A percentile compares a stretch with the other conserved stretches of the same genome.
phyloP scores from a whole-genome alignment of 2,113 vertebrate species.

The Ctenomys sociabilis region DNA sequence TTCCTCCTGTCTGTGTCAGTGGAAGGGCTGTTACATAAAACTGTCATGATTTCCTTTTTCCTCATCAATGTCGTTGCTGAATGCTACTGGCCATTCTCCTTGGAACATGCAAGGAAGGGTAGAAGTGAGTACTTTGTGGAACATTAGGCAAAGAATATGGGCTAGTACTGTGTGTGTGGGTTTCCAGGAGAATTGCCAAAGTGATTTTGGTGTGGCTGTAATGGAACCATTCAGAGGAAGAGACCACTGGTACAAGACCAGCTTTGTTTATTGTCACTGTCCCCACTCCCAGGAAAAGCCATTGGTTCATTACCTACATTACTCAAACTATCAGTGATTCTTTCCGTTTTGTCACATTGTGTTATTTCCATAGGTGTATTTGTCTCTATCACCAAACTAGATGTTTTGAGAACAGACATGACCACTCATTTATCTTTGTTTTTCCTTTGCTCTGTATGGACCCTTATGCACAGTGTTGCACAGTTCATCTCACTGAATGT shows the following conservation, averaged over 20 bases:
- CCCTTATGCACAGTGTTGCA: rapidly evolving
- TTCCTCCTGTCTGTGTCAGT: not conserved
- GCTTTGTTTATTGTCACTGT: not conserved
- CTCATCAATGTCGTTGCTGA: not conserved
- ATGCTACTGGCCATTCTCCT: not conserved
- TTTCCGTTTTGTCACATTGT: not conserved
- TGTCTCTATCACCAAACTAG: not conserved
- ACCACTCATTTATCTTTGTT: too few species aligned
- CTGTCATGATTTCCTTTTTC: not conserved
- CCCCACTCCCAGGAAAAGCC: not conserved
- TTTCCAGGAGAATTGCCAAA: not conserved
- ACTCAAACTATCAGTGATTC: not conserved
- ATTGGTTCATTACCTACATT: not conserved
- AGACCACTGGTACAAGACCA: not conserved
- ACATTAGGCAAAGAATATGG: not conserved
- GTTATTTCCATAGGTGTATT: not conserved
- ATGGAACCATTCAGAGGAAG: not conserved
- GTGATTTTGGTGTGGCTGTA: not conserved
- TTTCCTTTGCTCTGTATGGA: not conserved
- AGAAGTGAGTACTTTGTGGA: not conserved
- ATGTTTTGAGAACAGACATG: not conserved
- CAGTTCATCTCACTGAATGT: not conserved
- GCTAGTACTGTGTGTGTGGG: not conserved
- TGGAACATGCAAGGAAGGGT: not conserved
- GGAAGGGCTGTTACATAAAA: not conserved